Conservation (phyloP, 2,888 invertebrate genomes). For the Philhelius pedissequus region DNA sequence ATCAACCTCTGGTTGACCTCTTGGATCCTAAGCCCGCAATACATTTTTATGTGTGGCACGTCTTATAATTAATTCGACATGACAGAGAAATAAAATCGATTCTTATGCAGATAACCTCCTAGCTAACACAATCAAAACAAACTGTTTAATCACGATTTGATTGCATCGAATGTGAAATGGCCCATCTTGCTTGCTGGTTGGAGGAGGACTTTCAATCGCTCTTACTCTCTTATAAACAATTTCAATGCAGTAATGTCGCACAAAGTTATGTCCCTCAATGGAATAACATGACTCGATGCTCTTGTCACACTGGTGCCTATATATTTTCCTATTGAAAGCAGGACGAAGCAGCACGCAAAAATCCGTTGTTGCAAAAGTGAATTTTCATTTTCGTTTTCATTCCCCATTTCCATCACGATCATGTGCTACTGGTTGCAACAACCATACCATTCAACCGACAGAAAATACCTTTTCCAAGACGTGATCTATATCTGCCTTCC, state of each 20-base stretch:
- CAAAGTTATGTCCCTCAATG: conserved; percentile 29
- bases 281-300: conserved; percentile 28
- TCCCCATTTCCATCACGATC: conserved; percentile 58
- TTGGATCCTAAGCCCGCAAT: conserved; percentile 2
- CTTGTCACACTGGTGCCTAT: conserved; percentile 26
- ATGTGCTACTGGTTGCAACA: conserved; percentile 39
- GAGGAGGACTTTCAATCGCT: not conserved
- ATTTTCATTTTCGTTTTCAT: conserved; percentile 51
- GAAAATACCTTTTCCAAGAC: conserved; percentile 47
- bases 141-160: conserved; percentile 62
- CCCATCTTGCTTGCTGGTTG: conserved; percentile 6
- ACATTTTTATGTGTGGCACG: conserved; percentile 44
- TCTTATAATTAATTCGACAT: conserved; percentile 63
- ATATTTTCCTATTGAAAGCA: not conserved
- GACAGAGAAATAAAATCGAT: conserved; percentile 57
- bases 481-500: conserved; percentile 60
- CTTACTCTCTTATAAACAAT: conserved; percentile 21
- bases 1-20: conserved; percentile 28
- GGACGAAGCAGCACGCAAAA: conserved; percentile 36
- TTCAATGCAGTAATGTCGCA: conserved; percentile 24
- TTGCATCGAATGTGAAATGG: conserved; percentile 53
- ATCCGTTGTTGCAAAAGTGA: conserved; percentile 45
- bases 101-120: conserved; percentile 20
- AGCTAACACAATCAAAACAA: conserved; percentile 51
- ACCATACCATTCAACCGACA: not conserved